A percentile compares a stretch with the other conserved stretches of the same genome.
These are phyloP conservation scores for Tinea trinotella DNA, from an alignment of 2,888 invertebrate genomes.

Conservation along the genomic window DNA sequence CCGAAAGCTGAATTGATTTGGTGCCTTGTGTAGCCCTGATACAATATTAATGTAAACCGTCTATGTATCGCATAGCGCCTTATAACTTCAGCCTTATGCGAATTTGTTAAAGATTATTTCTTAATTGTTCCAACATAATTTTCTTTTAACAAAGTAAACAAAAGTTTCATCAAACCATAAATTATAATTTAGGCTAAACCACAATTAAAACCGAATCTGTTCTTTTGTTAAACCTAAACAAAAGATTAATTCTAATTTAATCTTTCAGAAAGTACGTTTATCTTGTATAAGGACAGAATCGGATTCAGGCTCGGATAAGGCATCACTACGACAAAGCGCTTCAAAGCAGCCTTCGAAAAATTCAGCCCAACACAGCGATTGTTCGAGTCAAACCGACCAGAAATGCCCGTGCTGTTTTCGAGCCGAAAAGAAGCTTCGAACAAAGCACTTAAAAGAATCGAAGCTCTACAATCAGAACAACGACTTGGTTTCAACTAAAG, in stretches of 20 bases:
- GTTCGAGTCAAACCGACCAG: conserved; percentile 46
- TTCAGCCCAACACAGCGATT: conserved; percentile 48
- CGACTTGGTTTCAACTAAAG: conserved; percentile 54
- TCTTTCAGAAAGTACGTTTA: conserved; percentile 57
- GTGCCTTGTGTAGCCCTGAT: no score
- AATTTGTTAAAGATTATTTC: no score
- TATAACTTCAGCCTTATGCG: no score
- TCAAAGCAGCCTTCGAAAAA: conserved; percentile 51
- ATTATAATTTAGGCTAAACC: neutral
- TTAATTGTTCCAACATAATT: no score
- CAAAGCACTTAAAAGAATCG: conserved; percentile 28
- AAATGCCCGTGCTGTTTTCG: conserved; percentile 61
- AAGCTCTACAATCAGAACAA: conserved; percentile 35
- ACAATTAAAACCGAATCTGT: neutral
- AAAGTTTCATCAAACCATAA: neutral
- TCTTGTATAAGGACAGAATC: conserved; percentile 65
- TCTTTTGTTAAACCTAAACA: neutral
- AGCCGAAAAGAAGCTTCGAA: conserved; percentile 36
- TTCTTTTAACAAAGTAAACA: no score
- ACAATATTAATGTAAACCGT: no score
- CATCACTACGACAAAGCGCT: conserved; percentile 50
- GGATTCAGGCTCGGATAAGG: conserved; percentile 59
- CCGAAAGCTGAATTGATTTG: no score
- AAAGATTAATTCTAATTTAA: conserved; percentile 22
- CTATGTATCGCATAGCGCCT: no score